Evolutionary conservation across 1,140 invertebrate species (phyloP).

Genomic region (Eupristina koningsbergeri): DNA sequence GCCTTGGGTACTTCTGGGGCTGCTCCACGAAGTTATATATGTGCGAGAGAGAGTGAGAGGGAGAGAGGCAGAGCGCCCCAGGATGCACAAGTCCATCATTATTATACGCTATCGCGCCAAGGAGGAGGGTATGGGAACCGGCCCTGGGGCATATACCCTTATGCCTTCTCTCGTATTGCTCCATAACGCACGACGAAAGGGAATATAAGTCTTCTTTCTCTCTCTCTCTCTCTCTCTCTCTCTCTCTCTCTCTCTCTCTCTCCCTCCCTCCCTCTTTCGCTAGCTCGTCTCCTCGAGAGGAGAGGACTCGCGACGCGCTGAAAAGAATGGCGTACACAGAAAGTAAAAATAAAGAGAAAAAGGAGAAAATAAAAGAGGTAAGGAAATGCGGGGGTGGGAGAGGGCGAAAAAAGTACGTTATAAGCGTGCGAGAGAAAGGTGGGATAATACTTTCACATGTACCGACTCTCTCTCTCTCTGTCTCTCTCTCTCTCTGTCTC

Average conservation of each 20-base stretch:
- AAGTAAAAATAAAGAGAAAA: not conserved
- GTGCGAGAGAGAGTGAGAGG: not conserved
- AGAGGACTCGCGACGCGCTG: not conserved
- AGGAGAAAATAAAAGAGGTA: constrained; percentile 45
- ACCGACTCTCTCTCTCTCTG: too few relatives aligned
- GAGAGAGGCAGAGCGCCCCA: not conserved
- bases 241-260: not conserved
- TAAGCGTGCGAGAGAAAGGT: not conserved
- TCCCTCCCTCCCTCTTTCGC: not conserved
- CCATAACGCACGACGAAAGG: constrained; percentile 25
- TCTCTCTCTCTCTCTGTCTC: too few relatives aligned
- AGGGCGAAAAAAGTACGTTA: constrained; percentile 14
- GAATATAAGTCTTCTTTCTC: not conserved
- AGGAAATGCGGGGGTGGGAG: constrained; percentile 31
- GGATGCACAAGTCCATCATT: constrained; percentile 50
- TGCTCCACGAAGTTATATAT: not conserved
- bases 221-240: not conserved
- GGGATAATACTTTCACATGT: not conserved
- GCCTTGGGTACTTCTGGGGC: constrained; percentile 17
- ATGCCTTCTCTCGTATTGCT: constrained; percentile 33
- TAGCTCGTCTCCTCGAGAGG: not conserved
- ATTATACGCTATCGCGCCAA: constrained; percentile 51
- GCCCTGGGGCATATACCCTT: constrained; percentile 41
- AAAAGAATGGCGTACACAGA: constrained; percentile 33
- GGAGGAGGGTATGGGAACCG: constrained; percentile 51